Evolutionary conservation across 2,888 invertebrate species (phyloP).

Genomic region (Andrena camellia): DNA sequence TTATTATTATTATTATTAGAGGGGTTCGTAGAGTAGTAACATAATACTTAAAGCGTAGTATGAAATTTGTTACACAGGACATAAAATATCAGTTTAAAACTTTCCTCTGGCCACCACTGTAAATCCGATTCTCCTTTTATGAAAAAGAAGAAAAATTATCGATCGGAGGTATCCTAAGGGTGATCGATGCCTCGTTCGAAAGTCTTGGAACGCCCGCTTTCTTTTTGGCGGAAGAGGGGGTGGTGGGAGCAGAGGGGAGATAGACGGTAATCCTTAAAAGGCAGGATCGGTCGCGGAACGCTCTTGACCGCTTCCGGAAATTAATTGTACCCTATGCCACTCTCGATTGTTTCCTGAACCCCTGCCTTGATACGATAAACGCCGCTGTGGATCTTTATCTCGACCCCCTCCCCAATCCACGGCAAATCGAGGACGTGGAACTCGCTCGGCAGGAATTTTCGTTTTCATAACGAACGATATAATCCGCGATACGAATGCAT

Average conservation of each 20-base stretch:
- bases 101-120: no score
- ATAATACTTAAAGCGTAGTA: no score
- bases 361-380: conserved; percentile 16
- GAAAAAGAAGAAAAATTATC: no score
- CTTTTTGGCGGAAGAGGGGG: conserved; percentile 56
- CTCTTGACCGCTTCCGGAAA: conserved; percentile 52
- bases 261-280: conserved; percentile 59
- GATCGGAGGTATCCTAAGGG: no score
- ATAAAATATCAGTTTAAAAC: no score
- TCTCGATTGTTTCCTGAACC: conserved; percentile 52
- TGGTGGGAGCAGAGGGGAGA: conserved; percentile 21
- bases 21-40: no score
- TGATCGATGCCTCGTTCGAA: conserved; percentile 41
- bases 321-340: conserved; percentile 41
- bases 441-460: conserved; percentile 4
- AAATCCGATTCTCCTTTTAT: no score
- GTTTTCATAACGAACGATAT: conserved; percentile 37
- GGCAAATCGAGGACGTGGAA: conserved; percentile 20
- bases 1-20: no score
- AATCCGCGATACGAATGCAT: conserved; percentile 19
- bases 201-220: conserved; percentile 62
- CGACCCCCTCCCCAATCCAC: not conserved
- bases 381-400: conserved; percentile 30
- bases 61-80: no score
- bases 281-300: conserved; percentile 47